Evolutionary conservation across 2,113 vertebrate species (phyloP), one percentile per base, ranked within the genome.

Genomic region (Saccopteryx leptura): DNA sequence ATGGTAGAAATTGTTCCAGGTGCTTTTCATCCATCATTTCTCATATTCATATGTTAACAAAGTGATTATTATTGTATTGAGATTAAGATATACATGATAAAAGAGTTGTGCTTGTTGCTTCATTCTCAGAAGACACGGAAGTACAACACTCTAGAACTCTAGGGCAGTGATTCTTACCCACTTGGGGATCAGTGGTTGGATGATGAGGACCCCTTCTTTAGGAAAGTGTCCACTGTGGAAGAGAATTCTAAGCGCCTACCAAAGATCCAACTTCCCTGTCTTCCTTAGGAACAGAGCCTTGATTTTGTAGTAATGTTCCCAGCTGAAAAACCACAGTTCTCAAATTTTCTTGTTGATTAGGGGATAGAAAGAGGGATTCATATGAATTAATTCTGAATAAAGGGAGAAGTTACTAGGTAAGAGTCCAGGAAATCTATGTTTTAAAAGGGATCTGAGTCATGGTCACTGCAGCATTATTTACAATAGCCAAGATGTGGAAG

Each of bases 41-140:
- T 58, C 46, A 66, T 68, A 69, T 56, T 58, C 60, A 52, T 33
- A 81, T 46, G 19, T 76, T n/a, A n/a, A 54, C 24, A 58, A 90
- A 19, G 24, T 61, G 19, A 86, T 60, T 66, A 60, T 66, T 54
- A 94, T 71, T 23, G 9, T 65, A 71, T 39, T 31, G 31, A 95
- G 13, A 46, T 61, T 90, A 72, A 94, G 63, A 66, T 56, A 75
- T 46, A 87, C 63, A 63, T 28, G 18, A 82, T 23, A 8, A 54
- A 84, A 31, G 21, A 72, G n/a, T 56, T 90, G 56, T 65, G 54
- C 13, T 56, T 88, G 58, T 14, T 87, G 71, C 39, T 84, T 95
- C 69, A 39, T 69, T 93, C 50, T 92, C 31, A 71, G 46, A 69
- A 91, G 48, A 24, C 19, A 28, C 0, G 17, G 52, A 65, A 90